phyloP scores from a whole-genome alignment of 2,113 vertebrate genomes.

The Piaya cayana region DNA sequence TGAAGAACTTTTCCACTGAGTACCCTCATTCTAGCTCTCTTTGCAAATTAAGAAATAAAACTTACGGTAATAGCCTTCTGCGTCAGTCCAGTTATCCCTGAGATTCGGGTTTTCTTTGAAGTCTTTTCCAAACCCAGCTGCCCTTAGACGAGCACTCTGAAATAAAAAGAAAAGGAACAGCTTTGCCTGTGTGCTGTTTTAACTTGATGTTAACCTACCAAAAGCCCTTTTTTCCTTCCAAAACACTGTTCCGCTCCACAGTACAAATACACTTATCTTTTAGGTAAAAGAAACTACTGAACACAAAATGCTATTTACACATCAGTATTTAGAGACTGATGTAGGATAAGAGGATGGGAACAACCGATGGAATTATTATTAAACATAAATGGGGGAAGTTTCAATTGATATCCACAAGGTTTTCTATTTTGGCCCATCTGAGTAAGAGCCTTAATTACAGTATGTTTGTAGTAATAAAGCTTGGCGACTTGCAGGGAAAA shows the following conservation, averaged over 20 bases:
- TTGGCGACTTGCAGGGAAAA: not conserved
- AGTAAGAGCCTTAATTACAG: not conserved
- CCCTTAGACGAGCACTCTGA: constrained; percentile 94
- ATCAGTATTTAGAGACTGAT: not conserved
- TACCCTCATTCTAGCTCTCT: not conserved
- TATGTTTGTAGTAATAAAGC: not conserved
- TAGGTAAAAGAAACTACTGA: not conserved
- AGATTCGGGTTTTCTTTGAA: constrained; percentile 99
- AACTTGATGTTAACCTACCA: not conserved
- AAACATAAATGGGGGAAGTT: not conserved
- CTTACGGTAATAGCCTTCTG: constrained; percentile 98
- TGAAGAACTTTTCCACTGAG: not conserved
- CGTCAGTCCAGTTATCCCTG: constrained; percentile 99
- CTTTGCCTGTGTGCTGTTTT: not conserved
- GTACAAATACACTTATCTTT: not conserved
- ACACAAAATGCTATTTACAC: not conserved
- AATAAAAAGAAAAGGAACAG: constrained; percentile 34
- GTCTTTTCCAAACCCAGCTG: constrained; percentile 95
- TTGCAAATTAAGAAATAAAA: not conserved
- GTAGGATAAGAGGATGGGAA: not conserved
- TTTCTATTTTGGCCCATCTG: not conserved
- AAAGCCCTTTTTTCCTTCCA: not conserved
- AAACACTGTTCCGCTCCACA: not conserved
- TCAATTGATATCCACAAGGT: not conserved
- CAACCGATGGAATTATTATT: not conserved